Evolutionary conservation across 2,888 invertebrate species (phyloP), one percentile per base, ranked within the genome.

Genomic region (Drosophila lacicola): DNA sequence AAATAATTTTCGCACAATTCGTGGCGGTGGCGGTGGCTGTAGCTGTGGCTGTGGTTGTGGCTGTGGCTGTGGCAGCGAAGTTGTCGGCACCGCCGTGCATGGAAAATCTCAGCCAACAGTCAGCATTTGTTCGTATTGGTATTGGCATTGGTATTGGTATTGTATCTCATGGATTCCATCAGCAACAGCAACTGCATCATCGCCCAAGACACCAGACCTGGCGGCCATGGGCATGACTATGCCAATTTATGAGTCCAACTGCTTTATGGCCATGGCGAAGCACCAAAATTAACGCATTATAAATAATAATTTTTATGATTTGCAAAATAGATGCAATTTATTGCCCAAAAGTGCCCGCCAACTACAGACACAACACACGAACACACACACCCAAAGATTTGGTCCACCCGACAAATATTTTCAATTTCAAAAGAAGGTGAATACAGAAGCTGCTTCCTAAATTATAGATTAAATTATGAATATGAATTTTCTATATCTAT

Each of bases 241-340:
- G 70, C 58, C 78, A 82, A 78, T 86, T 86, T 86, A 88, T 82
- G 78, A 78, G 70, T 80, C 80, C 80, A 82, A 70, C 82, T 66
- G 78, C 83, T 85, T 83, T 87, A 85, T 82, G 80, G 79, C 78
- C 70, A 69, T 67, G 71, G 70, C 68, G 50, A 67, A 79, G 74
- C 74, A 74, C 67, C 73, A 65, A 80, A 80, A 80, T 84, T 80
- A 77, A 80, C 78, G 82, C 76, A 72, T 85, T 80, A 82, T 88
- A 89, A 89, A 89, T 88, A 88, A 85, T 87, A 83, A 80, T 80
- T 89, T 89, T 88, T 88, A 88, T 79, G 85, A 80, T 80, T 77
- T 80, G 73, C 63, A 68, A 69, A 72, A 70, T 61, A 72, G 54
- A 70, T 64, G 75, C 67, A 78, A 83, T 80, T 78, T 80, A 69